Evolutionary conservation across 2,113 vertebrate genomes (phyloP).

Genomic region (Micronycteris hirsuta): DNA sequence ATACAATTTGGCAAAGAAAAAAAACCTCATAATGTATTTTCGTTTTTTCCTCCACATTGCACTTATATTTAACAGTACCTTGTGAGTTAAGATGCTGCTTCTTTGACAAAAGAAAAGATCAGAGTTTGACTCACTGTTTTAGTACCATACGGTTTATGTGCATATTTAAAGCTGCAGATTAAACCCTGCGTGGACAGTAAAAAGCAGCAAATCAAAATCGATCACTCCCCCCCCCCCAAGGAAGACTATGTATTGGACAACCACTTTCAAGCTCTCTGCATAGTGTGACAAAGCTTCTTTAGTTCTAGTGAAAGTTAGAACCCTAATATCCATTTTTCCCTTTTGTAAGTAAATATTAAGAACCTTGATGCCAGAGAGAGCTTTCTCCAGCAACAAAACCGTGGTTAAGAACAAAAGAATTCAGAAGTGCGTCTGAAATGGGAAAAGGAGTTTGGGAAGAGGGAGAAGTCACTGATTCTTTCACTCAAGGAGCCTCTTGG

Average conservation of each 20-base stretch:
- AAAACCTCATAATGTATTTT: slow-evolving; percentile 73
- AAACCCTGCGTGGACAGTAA: slow-evolving; percentile 22
- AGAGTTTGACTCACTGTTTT: slow-evolving; percentile 53
- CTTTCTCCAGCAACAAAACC: not conserved
- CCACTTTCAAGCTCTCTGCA: slow-evolving; percentile 29
- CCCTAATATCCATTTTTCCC: not conserved
- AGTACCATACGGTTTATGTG: slow-evolving; percentile 27
- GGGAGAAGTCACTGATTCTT: not conserved
- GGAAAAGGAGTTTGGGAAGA: not conserved
- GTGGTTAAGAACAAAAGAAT: not conserved
- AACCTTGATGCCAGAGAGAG: not conserved
- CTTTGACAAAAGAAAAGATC: slow-evolving; percentile 69
- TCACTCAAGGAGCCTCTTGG: not conserved
- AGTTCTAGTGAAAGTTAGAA: slow-evolving; percentile 26
- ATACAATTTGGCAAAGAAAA: slow-evolving; percentile 84
- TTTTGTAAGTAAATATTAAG: not conserved
- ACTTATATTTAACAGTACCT: slow-evolving; percentile 75
- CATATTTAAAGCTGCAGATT: not conserved
- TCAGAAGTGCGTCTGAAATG: not conserved
- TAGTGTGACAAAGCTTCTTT: slow-evolving; percentile 22
- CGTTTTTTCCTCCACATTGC: slow-evolving; percentile 70
- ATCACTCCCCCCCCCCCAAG: slow-evolving; percentile 35
- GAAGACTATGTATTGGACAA: slow-evolving; percentile 43
- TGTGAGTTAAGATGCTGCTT: slow-evolving; percentile 60
- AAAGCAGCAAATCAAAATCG: slow-evolving; percentile 60